Base-by-base conservation (phyloP, 2,113 vertebrate genomes). In the Odobenus rosmarus region DNA sequence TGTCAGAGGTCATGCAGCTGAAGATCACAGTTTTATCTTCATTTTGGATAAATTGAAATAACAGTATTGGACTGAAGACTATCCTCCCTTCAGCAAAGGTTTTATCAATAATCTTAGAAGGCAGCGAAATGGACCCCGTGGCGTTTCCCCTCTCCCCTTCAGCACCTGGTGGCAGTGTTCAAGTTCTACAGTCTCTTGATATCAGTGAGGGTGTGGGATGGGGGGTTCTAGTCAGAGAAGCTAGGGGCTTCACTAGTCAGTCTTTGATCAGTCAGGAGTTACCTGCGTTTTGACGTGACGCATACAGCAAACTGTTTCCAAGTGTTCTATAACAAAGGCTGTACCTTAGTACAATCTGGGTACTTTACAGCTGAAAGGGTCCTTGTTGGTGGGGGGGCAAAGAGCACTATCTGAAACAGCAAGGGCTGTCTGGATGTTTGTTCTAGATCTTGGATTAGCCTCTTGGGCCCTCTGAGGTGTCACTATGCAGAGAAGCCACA, bases 361-460 rank as follows among this genome's bases (percentile, higher is more conserved):
- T 7, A 93, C 88, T 93, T 80, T 42, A 90, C 39, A 92, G 36
- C 31, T 94, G 39, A 90, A 87, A 92, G 61, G 3, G 39, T 51
- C 15, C 62, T 77, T 80, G 31, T 39, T 81, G 46, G 59, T 26
- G 67, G 16, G 16, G 16, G 67, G 33, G 14, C 33, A 72, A 87
- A 88, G 76, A 94, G n/a, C 69, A 53, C 64, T 92, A 92, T 93
- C 36, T 80, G 74, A 96, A 74, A 93, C 39, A 95, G 36, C 77
- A 87, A 81, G 64, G 62, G 49, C 64, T 93, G 4, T 93, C 53
- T 55, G 61, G 53, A 82, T 93, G 88, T 26, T 90, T 88, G 61
- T 79, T 94, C 42, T 88, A 59, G 49, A 90, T 82, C 7, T 51
- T 53, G 24, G 59, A 76, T 87, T 94, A 87, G 69, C 33, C 39